Conservation (phyloP, 2,888 invertebrate species). For the Lagria hirta region DNA sequence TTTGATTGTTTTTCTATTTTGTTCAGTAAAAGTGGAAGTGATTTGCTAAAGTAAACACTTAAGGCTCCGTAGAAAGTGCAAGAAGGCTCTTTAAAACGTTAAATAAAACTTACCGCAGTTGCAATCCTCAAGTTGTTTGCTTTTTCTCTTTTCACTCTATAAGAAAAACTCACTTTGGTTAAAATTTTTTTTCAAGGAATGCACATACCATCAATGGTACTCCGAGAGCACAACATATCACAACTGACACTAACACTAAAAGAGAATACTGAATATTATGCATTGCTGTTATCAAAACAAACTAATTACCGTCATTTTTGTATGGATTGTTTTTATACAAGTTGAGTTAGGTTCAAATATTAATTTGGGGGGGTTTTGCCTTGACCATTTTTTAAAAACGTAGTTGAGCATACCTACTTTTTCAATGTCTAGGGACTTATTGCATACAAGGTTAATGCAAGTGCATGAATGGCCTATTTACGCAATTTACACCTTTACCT, state of each 20-base stretch:
- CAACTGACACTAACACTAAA: constrained; percentile 4
- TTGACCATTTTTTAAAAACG: constrained; percentile 39
- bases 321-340: constrained; percentile 42
- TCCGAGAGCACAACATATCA: constrained; percentile 5
- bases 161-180: constrained; percentile 7
- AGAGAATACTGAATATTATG: constrained; percentile 4
- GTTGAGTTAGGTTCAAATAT: constrained; percentile 39
- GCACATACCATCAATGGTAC: constrained; percentile 8
- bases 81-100: not conserved
- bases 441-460: constrained; percentile 44
- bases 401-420: constrained; percentile 32
- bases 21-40: not conserved
- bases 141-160: not conserved
- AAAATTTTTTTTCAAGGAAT: no score
- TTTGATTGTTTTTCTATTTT: not conserved
- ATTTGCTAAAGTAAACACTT: not conserved
- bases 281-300: constrained; percentile 18
- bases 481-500: constrained; percentile 31
- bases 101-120: constrained; percentile 41
- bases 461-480: constrained; percentile 43
- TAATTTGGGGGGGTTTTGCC: constrained; percentile 41
- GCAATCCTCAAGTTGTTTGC: constrained; percentile 24
- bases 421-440: constrained; percentile 42
- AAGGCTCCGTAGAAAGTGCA: not conserved
- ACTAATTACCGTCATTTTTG: constrained; percentile 36